Conservation (phyloP, 1,140 invertebrate species). For the Brevipalpus yothersi region DNA sequence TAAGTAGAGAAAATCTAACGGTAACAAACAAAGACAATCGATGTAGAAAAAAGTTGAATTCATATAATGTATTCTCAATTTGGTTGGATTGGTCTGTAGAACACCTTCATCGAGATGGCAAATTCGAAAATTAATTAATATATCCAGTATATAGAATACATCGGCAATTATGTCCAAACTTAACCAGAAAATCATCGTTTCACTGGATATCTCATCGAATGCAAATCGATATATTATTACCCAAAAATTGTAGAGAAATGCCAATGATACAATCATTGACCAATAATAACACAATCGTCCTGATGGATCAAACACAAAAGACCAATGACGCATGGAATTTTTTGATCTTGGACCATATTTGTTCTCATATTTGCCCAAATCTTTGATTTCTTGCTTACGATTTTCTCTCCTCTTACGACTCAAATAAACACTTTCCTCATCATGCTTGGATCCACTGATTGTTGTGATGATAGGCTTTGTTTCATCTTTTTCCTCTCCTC, state of each 20-base stretch:
- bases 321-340: conserved; percentile 39
- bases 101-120: conserved; percentile 90
- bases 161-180: conserved; percentile 87
- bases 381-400: neutral
- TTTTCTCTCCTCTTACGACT: neutral
- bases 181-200: conserved; percentile 80
- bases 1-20: conserved; percentile 89
- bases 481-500: neutral
- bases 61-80: conserved; percentile 87
- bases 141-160: conserved; percentile 82
- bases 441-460: neutral
- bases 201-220: conserved; percentile 49
- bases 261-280: conserved; percentile 88
- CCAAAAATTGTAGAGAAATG: conserved; percentile 97
- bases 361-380: conserved; percentile 19
- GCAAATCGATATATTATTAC: conserved; percentile 94
- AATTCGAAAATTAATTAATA: conserved; percentile 87
- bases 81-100: conserved; percentile 74
- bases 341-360: conserved; percentile 15
- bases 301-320: conserved; percentile 39
- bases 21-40: conserved; percentile 86
- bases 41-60: conserved; percentile 97
- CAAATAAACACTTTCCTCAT: neutral
- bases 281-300: conserved; percentile 79
- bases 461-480: neutral